Conservation (phyloP, 1,140 invertebrate species). For the Drosophila parvula region DNA sequence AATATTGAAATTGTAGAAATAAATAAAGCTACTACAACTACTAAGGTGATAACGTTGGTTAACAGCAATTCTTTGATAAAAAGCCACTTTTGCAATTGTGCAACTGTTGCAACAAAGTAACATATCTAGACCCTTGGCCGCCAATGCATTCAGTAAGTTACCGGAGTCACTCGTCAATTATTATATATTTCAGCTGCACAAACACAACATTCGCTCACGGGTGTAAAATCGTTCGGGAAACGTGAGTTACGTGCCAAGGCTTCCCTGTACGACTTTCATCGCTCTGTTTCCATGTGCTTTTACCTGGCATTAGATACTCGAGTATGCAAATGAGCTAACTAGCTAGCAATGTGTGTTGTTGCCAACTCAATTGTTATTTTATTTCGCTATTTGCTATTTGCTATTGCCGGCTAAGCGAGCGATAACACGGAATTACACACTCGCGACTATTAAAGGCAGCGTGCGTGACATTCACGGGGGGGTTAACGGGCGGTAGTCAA, state of each 20-base stretch:
- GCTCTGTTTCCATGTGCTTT: conserved; percentile 59
- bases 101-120: conserved; percentile 40
- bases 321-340: conserved; percentile 27
- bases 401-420: conserved; percentile 53
- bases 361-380: conserved; percentile 41
- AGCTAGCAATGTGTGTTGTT: conserved; percentile 12
- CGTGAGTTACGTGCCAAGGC: conserved; percentile 67
- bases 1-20: conserved; percentile 5
- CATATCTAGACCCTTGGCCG: conserved; percentile 9
- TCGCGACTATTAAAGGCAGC: conserved; percentile 33
- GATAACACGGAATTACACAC: conserved; percentile 51
- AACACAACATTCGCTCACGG: conserved; percentile 7
- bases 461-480: conserved; percentile 29
- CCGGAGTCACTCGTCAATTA: conserved; percentile 11
- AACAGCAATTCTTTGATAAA: conserved; percentile 26
- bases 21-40: background rate
- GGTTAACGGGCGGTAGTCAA: background rate
- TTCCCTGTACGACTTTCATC: conserved; percentile 24
- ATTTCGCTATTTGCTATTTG: conserved; percentile 27
- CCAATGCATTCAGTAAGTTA: background rate
- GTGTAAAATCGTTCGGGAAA: conserved; percentile 46
- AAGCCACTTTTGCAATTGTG: conserved; percentile 1
- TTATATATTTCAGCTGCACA: conserved; percentile 55
- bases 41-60: conserved; percentile 46
- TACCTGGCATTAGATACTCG: background rate